Base-by-base conservation (phyloP, 2,888 invertebrate genomes). In the Epiperipatus broadwayi region DNA sequence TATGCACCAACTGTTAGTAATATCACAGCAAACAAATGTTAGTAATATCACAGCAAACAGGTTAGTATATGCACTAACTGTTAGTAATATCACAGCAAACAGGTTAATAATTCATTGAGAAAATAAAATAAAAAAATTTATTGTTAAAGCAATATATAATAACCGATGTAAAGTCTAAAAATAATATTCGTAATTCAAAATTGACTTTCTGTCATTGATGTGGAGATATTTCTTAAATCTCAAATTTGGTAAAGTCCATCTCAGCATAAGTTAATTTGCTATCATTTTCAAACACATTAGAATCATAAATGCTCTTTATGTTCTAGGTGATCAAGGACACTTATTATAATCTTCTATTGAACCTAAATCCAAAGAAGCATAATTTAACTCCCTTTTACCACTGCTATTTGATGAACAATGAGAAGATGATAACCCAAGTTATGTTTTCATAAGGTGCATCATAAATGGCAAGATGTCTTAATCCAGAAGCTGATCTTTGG, bases 311-410 rank as follows among this genome's bases (percentile, higher is more conserved):
- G 31, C 48, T 49, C 36, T 51, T 51, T n/a, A 43, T 16, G 38
- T n/a, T 2, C 48, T 40, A 2, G 50, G 50, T 4, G 47, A 47
- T 18, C 45, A 46, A 7, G 44, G 45, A 8, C 48, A 47, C n/a
- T 53, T 53, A 21, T 51, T 49, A n/a, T 43, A 45, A 36, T 50
- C 41, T 12, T 28, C 35, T 8, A 14, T 46, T 4, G 54, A 53
- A 8, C 45, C 43, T 16, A 59, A 46, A 39, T 59, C 59, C 18
- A 58, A 42, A 3, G 53, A 51, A 7, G 55, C 58, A 46, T 59
- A 59, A 42, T 58, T 54, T 39, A 76, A 54, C 47, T 65, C 65
- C 39, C 60, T 56, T 44, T 60, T 61, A n/a, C n/a, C n/a, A n/a
- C 57, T 53, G 42, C 53, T 54, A 14, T 55, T 54, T 2, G 58